A percentile compares a stretch with the other conserved stretches of the same genome.
phyloP scores from a whole-genome alignment of 2,888 invertebrate species.

The Eupithecia abbreviata region DNA sequence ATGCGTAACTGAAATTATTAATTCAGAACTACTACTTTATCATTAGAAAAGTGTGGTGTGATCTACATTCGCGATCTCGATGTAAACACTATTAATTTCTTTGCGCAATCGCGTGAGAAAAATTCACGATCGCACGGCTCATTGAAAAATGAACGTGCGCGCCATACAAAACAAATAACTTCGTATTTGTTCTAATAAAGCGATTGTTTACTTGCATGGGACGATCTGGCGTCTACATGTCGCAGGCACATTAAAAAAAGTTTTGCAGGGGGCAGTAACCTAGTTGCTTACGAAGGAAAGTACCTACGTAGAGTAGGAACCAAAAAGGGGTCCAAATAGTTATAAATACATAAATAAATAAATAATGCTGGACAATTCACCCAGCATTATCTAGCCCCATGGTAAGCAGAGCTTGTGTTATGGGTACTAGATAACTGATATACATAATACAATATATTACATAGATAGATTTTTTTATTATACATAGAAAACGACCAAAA shows the following conservation, averaged over 20 bases:
- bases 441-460: too few species aligned
- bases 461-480: too few species aligned
- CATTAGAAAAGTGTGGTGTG: slow-evolving; percentile 15
- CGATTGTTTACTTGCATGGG: slow-evolving; percentile 14
- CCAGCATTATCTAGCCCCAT: too few species aligned
- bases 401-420: too few species aligned
- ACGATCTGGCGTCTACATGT: background rate
- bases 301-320: background rate
- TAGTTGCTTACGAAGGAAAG: background rate
- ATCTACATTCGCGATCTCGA: slow-evolving; percentile 39
- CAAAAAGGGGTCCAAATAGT: background rate
- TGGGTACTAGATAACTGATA: too few species aligned
- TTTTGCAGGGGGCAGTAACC: background rate
- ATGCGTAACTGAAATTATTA: too few species aligned
- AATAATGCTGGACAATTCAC: too few species aligned
- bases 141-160: slow-evolving; percentile 32
- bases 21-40: background rate
- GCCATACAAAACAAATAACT: slow-evolving; percentile 8
- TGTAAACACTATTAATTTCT: slow-evolving; percentile 40
- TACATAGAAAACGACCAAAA: too few species aligned
- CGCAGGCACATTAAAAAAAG: background rate
- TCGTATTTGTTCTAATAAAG: background rate
- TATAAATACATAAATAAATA: too few species aligned
- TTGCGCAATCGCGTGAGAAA: slow-evolving; percentile 59
- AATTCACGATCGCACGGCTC: slow-evolving; percentile 45